Percentiles rank a stretch among this genome's conserved stretches.
Conservation (phyloP, 2,113 vertebrate genomes). For the Scomber colias region DNA sequence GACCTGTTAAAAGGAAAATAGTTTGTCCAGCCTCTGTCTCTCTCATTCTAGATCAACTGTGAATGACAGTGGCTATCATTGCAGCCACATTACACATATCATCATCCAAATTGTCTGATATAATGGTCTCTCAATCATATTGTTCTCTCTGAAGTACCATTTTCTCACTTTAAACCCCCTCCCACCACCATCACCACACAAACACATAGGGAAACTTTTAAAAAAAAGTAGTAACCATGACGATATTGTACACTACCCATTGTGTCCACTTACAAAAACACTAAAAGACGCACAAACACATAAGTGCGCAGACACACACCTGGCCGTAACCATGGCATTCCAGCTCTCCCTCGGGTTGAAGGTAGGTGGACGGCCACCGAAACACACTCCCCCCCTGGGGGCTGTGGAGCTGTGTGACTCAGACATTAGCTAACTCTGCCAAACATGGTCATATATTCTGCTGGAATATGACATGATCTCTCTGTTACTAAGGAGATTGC, state of each 20-base stretch:
- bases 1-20: neutral
- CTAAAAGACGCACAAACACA: neutral
- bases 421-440: constrained; percentile 65
- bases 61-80: neutral
- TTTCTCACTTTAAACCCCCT: constrained; percentile 37
- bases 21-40: neutral
- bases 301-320: neutral
- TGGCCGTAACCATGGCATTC: constrained; percentile 53
- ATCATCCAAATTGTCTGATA: neutral
- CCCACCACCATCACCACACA: constrained; percentile 13
- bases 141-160: constrained; percentile 18
- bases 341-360: constrained; percentile 43
- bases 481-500: constrained; percentile 62
- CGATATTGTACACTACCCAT: constrained; percentile 43
- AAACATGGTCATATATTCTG: constrained; percentile 58
- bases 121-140: constrained; percentile 15
- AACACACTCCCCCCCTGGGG: constrained; percentile 9
- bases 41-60: neutral
- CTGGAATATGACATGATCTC: constrained; percentile 46
- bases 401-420: constrained; percentile 61
- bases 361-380: constrained; percentile 49
- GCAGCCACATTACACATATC: neutral
- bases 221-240: constrained; percentile 72
- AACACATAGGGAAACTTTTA: constrained; percentile 33
- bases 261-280: constrained; percentile 29